These are phyloP conservation scores for Drosophila ezoana DNA, from an alignment of 2,888 invertebrate species.

Conservation along the genomic window DNA sequence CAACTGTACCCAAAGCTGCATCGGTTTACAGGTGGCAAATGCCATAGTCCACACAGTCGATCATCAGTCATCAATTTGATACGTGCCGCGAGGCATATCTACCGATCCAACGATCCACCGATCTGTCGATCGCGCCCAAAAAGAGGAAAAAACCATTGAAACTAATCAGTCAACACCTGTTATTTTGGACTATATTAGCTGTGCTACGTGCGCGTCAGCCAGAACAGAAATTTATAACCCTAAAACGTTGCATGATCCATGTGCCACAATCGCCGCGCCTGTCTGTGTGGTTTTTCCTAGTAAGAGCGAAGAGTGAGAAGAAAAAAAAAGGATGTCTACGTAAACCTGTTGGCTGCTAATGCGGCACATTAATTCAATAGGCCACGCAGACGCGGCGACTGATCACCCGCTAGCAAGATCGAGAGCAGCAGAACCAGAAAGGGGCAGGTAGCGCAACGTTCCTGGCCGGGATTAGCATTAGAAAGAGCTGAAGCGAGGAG, in stretches of 20 bases:
- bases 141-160: constrained; percentile 23
- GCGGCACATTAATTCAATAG: constrained; percentile 73
- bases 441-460: constrained; percentile 51
- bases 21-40: constrained; percentile 43
- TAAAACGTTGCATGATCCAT: constrained; percentile 30
- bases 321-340: constrained; percentile 41
- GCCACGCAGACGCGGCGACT: constrained; percentile 25
- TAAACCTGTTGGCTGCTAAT: constrained; percentile 71
- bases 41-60: constrained; percentile 23
- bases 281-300: constrained; percentile 39
- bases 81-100: constrained; percentile 48
- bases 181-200: constrained; percentile 70
- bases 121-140: constrained; percentile 29
- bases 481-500: constrained; percentile 33
- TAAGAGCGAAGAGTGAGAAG: constrained; percentile 3
- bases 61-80: constrained; percentile 63
- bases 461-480: constrained; percentile 67
- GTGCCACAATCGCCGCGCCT: constrained; percentile 10
- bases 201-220: constrained; percentile 51
- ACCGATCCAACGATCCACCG: neutral
- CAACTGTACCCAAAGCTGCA: constrained; percentile 60
- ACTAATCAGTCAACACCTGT: constrained; percentile 77
- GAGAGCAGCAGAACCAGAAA: constrained; percentile 25
- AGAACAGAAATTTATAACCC: constrained; percentile 35
- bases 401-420: constrained; percentile 48